Base-by-base conservation (phyloP, 2,888 invertebrate species). In the Augiades crinisus region DNA sequence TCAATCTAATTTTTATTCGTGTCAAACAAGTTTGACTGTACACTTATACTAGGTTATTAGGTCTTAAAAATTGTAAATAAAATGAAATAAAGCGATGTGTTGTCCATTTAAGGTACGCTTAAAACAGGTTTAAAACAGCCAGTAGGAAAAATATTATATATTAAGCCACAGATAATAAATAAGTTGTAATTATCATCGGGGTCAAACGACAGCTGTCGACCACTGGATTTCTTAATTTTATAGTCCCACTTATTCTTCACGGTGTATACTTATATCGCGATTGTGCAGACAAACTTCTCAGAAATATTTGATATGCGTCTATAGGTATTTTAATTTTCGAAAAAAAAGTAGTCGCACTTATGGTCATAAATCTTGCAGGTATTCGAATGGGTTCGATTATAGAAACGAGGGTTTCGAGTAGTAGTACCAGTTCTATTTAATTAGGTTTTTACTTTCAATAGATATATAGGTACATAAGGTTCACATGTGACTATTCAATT, bases 161-260 rank as follows among this genome's bases (percentile, higher is more conserved):
- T 19, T 36, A 34, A 43, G 30, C 27, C 10, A 43, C 27, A 27
- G 43, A 27, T 43, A 50, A 50, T 43, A 50, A 50, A 43, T 43
- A 36, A 30, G 36, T 5, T 10, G 36, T 37, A 50, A 50, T 50
- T 50, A 21, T 43, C 36, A 70, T 67, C 68, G 59, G 64, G 71
- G 72, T 72, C 72, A 70, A 57, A 57, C 59, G 65, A 67, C 72
- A 72, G 67, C 68, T 72, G 59, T 52, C 38, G 64, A 52, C 54
- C 60, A 56, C 34, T 60, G 55, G 58, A 62, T 65, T 63, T 59
- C 43, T 50, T 43, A 24, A 63, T 67, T 61, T 56, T 16, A 53
- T 62, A 59, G 50, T 43, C 27, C 50, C 14, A 50, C 43, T 50
- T 30, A 43, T 19, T 43, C 13, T 41, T 41, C 27, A 49, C 49